A percentile compares a stretch with the other conserved stretches of the same genome.
phyloP scores from a whole-genome alignment of 2,888 invertebrate genomes.

The Cryptophagus acutangulus region DNA sequence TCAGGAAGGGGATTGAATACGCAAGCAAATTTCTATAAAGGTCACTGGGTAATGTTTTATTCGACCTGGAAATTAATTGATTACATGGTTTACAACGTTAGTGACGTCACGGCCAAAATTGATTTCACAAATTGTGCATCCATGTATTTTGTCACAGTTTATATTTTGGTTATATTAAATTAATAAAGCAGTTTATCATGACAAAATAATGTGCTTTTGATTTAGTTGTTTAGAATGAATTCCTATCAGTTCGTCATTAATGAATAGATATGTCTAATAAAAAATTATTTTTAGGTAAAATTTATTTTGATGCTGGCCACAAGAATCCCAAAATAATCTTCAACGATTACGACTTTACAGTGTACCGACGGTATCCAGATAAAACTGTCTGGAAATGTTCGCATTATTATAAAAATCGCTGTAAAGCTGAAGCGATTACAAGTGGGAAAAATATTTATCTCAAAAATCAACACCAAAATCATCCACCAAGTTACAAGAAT shows the following conservation, averaged over 20 bases:
- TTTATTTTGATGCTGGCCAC: conserved; percentile 27
- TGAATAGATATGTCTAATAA: too few species aligned
- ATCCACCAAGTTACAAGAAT: conserved; percentile 19
- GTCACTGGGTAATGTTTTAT: too few species aligned
- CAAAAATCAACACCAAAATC: conserved; percentile 19
- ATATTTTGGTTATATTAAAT: too few species aligned
- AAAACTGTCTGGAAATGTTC: conserved; percentile 32
- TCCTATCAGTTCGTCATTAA: not conserved
- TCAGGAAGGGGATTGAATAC: too few species aligned
- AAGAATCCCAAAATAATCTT: conserved; percentile 32
- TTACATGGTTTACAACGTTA: too few species aligned
- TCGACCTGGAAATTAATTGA: too few species aligned
- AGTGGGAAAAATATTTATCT: conserved; percentile 18
- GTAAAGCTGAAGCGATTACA: conserved; percentile 28
- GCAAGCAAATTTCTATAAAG: too few species aligned
- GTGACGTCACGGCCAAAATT: too few species aligned
- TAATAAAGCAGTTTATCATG: too few species aligned
- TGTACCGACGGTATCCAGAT: conserved; percentile 22
- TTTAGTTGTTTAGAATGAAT: too few species aligned
- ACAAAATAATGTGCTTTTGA: conserved; percentile 5
- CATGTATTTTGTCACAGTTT: too few species aligned
- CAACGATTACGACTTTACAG: conserved; percentile 25
- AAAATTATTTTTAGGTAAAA: conserved; percentile 26
- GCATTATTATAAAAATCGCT: conserved; percentile 26
- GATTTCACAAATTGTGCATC: too few species aligned